phyloP scores from a whole-genome alignment of 2,113 vertebrate genomes.

The Haemorhous mexicanus region DNA sequence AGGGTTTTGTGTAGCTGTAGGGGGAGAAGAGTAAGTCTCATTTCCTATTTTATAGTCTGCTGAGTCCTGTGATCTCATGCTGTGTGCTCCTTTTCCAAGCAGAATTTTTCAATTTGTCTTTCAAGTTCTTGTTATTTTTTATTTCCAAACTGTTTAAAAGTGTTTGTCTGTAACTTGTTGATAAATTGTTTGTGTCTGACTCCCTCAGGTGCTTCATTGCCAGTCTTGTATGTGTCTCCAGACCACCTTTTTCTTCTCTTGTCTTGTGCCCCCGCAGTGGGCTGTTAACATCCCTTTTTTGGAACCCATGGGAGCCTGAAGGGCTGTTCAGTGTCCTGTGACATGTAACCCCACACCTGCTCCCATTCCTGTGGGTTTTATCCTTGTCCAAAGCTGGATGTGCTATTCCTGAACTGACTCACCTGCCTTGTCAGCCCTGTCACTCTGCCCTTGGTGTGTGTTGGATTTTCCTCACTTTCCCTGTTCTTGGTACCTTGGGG shows the following conservation, averaged over 20 bases:
- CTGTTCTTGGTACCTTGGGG: neutral
- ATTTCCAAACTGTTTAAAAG: constrained; percentile 53
- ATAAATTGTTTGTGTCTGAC: constrained; percentile 12
- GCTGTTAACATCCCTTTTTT: neutral
- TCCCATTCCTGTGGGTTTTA: neutral
- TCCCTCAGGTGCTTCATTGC: neutral
- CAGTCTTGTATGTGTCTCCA: neutral
- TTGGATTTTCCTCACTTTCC: neutral
- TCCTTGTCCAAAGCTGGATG: neutral
- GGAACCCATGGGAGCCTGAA: neutral
- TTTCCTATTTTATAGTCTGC: constrained; percentile 66
- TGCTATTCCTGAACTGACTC: neutral
- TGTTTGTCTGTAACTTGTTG: constrained; percentile 17
- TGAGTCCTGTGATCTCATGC: constrained; percentile 51
- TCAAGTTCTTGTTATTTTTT: constrained; percentile 43
- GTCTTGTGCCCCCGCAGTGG: neutral
- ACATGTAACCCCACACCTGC: neutral
- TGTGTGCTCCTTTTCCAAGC: constrained; percentile 46
- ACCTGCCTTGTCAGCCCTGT: neutral
- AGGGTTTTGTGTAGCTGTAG: constrained; percentile 51
- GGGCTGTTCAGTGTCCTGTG: neutral
- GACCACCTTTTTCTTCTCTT: neutral
- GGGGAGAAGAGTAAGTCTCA: constrained; percentile 42
- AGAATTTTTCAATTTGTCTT: constrained; percentile 59
- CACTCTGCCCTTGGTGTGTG: neutral